Evolutionary conservation across 2,888 invertebrate species (phyloP).

Genomic region (Trachelus iudaicus): DNA sequence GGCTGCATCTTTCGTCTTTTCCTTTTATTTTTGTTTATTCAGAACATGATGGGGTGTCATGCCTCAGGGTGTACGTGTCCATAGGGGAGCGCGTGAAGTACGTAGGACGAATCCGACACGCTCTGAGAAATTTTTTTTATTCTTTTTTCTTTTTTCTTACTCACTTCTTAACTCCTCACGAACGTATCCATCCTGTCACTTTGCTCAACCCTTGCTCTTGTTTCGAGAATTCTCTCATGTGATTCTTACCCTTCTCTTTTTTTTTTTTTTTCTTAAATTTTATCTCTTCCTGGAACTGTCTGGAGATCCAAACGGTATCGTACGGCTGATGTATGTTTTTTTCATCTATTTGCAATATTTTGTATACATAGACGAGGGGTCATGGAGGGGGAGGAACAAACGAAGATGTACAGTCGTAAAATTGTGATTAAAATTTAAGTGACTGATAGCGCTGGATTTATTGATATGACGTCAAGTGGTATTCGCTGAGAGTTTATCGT

Average conservation of each 20-base stretch:
- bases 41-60: constrained; percentile 1
- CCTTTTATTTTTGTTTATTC: not conserved
- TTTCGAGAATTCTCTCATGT: not conserved
- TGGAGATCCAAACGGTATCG: not conserved
- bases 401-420: not conserved
- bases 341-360: not conserved
- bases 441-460: not conserved
- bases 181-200: not conserved
- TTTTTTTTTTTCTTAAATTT: not conserved
- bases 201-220: not conserved
- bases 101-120: not conserved
- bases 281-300: not conserved
- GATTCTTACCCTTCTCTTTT: not conserved
- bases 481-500: not conserved
- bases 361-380: not conserved
- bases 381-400: not conserved
- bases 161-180: not conserved
- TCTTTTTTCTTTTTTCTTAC: not conserved
- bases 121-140: not conserved
- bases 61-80: not conserved
- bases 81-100: not conserved
- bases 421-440: not conserved
- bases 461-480: not conserved
- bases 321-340: not conserved
- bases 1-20: not conserved